Evolutionary conservation across 2,888 invertebrate genomes (phyloP), one percentile per base, ranked within the genome.

Genomic region (Oscheius onirici): DNA sequence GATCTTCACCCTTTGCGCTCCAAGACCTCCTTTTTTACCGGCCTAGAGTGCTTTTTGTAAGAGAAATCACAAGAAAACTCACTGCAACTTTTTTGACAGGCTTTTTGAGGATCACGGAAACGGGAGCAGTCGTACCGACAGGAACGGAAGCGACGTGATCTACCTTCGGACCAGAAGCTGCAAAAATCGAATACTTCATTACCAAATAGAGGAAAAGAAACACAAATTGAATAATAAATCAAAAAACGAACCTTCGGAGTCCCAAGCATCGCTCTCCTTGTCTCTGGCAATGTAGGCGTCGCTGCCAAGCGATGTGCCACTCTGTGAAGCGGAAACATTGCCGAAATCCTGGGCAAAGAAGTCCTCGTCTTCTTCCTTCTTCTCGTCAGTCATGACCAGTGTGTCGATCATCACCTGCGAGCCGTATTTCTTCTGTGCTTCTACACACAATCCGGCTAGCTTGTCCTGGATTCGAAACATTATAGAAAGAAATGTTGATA

Each of bases 1-100:
- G 3, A 81, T 73, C 34, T 95, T 92, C 93, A 97, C 95, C 88
- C 94, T 94, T 63, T 95, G 95, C 17, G 97, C 99, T 61, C 97
- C 97, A 67, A 97, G 90, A 0, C 94, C 93, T 49, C 93, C 92
- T 79, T 94, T 95, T 78, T 94, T 94, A 15, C 95, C 95, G 10
- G 71, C 65, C 66, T 77, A n/a, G n/a, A n/a, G n/a, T n/a, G n/a
- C n/a, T n/a, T n/a, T n/a, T n/a, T n/a, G n/a, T n/a, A n/a, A n/a
- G n/a, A n/a, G n/a, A n/a, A n/a, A n/a, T n/a, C n/a, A n/a, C n/a
- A 34, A 34, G 8, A 8, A 34, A 60, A 69, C 69, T 26, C 26
- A 80, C 82, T 49, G 77, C 75, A 17, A 79, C 71, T 68, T 85
- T 85, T 65, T 85, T 85, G 17, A 83, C 75, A 1, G 84, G 82